phyloP scores from a whole-genome alignment of 2,797 vertebrate genomes.

The Hemitrygon akajei region DNA sequence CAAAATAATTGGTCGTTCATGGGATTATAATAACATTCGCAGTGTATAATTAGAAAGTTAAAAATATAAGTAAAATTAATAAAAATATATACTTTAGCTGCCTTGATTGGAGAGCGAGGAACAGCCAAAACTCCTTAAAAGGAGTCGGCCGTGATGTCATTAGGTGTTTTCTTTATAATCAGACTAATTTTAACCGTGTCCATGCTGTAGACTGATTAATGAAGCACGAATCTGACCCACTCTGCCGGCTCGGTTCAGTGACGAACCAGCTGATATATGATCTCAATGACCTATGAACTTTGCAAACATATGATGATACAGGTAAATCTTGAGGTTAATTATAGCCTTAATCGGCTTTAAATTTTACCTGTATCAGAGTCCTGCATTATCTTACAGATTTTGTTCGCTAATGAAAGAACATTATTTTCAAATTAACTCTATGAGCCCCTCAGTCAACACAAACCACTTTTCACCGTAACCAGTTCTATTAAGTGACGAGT shows the following conservation, averaged over 20 bases:
- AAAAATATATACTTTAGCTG: too few relatives aligned
- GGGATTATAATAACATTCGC: too few relatives aligned
- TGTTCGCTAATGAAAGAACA: background rate
- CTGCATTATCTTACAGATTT: background rate
- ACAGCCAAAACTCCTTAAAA: too few relatives aligned
- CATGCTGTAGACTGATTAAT: background rate
- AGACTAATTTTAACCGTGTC: background rate
- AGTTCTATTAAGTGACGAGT: background rate
- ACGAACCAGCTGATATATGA: background rate
- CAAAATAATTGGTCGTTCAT: too few relatives aligned
- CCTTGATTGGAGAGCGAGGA: too few relatives aligned
- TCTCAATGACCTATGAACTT: background rate
- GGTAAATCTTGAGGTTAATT: background rate
- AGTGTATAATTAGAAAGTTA: too few relatives aligned
- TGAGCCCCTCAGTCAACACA: background rate
- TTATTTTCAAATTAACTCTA: background rate
- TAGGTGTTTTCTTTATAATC: background rate
- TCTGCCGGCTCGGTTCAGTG: background rate
- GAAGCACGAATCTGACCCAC: background rate
- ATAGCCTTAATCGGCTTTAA: too few relatives aligned
- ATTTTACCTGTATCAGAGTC: too few relatives aligned
- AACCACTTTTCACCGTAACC: background rate
- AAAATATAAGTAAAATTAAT: too few relatives aligned
- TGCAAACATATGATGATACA: background rate
- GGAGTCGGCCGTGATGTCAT: too few relatives aligned